Percentiles rank a stretch among this genome's conserved stretches.
phyloP scores from a whole-genome alignment of 2,797 vertebrate species.

The Toxotes lorentzi region DNA sequence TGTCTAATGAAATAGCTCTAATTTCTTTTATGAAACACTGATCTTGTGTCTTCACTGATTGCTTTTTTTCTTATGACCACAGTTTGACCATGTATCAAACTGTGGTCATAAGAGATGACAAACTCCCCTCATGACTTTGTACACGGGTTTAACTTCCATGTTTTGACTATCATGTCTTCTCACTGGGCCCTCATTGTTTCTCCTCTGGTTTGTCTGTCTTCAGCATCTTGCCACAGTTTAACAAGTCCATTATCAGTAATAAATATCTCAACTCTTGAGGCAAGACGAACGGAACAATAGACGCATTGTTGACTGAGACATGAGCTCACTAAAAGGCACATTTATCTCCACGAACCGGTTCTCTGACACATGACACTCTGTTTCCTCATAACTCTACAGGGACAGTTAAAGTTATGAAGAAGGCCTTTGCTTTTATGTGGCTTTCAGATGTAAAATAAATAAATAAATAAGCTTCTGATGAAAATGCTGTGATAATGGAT shows the following conservation, averaged over 20 bases:
- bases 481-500: not conserved
- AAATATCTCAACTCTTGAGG: slow-evolving; percentile 49
- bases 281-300: slow-evolving; percentile 48
- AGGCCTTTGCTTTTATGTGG: not conserved
- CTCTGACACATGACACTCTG: slow-evolving; percentile 52
- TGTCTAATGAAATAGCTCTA: not conserved
- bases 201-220: slow-evolving; percentile 15
- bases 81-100: not conserved
- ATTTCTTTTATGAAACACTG: no score
- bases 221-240: slow-evolving; percentile 19
- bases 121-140: slow-evolving; percentile 12
- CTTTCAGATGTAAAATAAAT: slow-evolving; percentile 4
- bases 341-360: slow-evolving; percentile 61
- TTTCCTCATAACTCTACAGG: slow-evolving; percentile 19
- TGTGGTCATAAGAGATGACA: not conserved
- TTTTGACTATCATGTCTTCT: slow-evolving; percentile 42
- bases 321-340: slow-evolving; percentile 53
- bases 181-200: slow-evolving; percentile 16
- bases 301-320: slow-evolving; percentile 56
- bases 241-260: slow-evolving; percentile 49
- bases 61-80: no score
- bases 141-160: slow-evolving; percentile 5
- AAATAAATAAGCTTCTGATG: not conserved
- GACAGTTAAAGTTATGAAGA: not conserved
- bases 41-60: no score